Evolutionary conservation across 1,140 invertebrate genomes (phyloP), one percentile per base, ranked within the genome.

Genomic region (Mycetomoellerius zeteki): DNA sequence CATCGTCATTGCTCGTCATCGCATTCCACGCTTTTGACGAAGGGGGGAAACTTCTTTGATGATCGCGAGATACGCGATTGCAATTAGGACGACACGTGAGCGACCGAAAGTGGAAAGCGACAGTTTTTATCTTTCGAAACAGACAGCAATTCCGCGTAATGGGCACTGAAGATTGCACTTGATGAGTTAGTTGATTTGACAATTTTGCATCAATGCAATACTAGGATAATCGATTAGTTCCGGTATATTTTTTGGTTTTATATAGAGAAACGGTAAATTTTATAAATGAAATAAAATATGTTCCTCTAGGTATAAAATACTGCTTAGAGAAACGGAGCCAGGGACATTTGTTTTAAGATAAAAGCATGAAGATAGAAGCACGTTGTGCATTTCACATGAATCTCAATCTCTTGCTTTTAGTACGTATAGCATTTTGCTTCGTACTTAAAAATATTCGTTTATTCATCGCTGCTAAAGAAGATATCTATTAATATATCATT

Each of bases 41-140:
- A 62, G 33, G 2, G 52, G 43, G 56, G 56, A 52, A 64, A 56
- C 33, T 86, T 82, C 50, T 87, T 90, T 86, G 85, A 86, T 19
- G 47, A 75, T 58, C 33, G 65, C 33, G 8, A 50, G 65, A 54
- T 60, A 8, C 86, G 27, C 86, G 43, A 54, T 64, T 50, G 81
- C 50, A n/a, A 89, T 88, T 88, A 88, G 54, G 21, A 27, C 19
- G 85, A 72, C 73, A 90, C 50, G 87, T 60, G 62, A 77, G 50
- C 65, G 52, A 33, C 8, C 50, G 71, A 65, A 8, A 24, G 67
- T 78, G 58, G 37, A 50, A 65, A 80, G 50, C 14, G 72, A 43
- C 60, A 8, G 47, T 84, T 75, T 54, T 43, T 67, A 30, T 69
- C 37, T 58, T 60, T 58, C 43, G 7, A 30, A 60, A 88, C 33